Base-by-base conservation (phyloP, 2,888 invertebrate genomes). In the Rotaria socialis region DNA sequence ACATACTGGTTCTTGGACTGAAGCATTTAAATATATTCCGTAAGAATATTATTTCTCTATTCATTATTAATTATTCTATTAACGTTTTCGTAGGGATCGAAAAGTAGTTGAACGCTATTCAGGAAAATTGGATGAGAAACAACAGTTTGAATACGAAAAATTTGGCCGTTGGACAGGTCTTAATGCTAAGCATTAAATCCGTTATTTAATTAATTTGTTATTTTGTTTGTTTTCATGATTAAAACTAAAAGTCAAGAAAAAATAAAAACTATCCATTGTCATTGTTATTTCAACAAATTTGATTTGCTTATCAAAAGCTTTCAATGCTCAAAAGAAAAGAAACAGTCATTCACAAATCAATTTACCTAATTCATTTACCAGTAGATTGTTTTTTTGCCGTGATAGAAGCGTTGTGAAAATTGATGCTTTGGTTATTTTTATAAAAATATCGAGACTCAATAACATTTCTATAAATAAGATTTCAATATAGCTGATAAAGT, bases 21-120 rank as follows among this genome's bases (percentile, higher is more conserved):
- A 80, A n/a, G 43, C 80, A 80, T 80, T 80, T 80, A 80, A 80
- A 80, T 80, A 24, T 80, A 80, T 80, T 80, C 80, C 80, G 47
- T 67, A 67, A 67, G 35, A 19, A 0, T 67, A 67, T 67, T 60
- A 5, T 35, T 35, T 19, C 35, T 16, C 16, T 67, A 7, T 16
- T 67, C 19, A 35, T 14, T 27, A 67, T 16, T 67, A 16, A 35
- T 27, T 67, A 35, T 35, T n/a, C 16, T 14, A 14, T 6, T 22
- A 22, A 55, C 5, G 11, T 14, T 67, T 67, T 27, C 11, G 1
- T 67, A 67, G 67, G 1, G 47, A 80, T 47, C 24, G 80, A 80
- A 80, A 80, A 80, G 10, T 80, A 2, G 80, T n/a, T 14, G 80
- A 22, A n/a, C 43, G 80, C 24, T 80, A 80, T n/a, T n/a, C 80